Evolutionary conservation across 2,797 vertebrate species (phyloP).

Genomic region (Eulemur mongoz): DNA sequence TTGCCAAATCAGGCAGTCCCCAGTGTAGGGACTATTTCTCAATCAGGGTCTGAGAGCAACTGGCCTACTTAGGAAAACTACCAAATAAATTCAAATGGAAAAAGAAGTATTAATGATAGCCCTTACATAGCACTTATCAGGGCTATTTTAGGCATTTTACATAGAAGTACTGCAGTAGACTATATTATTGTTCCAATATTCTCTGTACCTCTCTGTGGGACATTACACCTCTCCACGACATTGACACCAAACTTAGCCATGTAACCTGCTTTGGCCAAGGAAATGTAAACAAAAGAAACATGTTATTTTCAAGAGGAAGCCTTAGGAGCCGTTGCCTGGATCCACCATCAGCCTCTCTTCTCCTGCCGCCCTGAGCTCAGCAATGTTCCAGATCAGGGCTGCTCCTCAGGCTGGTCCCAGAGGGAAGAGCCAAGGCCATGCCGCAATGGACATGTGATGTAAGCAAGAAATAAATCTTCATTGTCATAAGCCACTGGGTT

Average conservation of each 20-base stretch:
- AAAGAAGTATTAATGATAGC: not conserved
- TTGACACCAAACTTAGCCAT: not conserved
- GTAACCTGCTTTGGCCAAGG: not conserved
- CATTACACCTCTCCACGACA: not conserved
- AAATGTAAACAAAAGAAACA: not conserved
- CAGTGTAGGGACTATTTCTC: not conserved
- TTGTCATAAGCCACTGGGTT: not conserved
- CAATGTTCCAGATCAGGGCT: not conserved
- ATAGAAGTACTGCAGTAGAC: not conserved
- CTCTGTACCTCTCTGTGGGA: not conserved
- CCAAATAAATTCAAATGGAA: not conserved
- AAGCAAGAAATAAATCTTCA: not conserved
- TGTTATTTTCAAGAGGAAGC: slow-evolving; percentile 2
- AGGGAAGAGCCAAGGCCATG: not conserved
- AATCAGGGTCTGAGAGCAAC: not conserved
- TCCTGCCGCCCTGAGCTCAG: not conserved
- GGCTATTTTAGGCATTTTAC: not conserved
- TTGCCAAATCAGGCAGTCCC: not conserved
- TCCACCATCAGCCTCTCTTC: not conserved
- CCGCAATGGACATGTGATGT: not conserved
- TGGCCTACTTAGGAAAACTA: slow-evolving; percentile 14
- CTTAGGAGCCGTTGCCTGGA: not conserved
- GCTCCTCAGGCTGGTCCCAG: not conserved
- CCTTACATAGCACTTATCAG: not conserved
- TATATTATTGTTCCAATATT: not conserved